A percentile compares a stretch with the other conserved stretches of the same genome.
Evolutionary conservation across 2,888 invertebrate species (phyloP).

Genomic region (Meiosimyza platycephala): DNA sequence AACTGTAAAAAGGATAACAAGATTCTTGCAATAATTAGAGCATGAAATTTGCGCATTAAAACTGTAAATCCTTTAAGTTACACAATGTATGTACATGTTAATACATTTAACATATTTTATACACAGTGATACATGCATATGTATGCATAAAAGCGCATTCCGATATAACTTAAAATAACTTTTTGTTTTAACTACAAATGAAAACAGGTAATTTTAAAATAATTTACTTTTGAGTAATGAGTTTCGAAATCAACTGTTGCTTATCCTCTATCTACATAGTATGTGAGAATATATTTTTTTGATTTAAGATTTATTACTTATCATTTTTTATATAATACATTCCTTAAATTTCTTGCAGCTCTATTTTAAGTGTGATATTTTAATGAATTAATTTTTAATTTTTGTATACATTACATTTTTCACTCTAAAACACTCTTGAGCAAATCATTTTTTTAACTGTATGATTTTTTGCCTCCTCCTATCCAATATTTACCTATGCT

Average conservation of each 20-base stretch:
- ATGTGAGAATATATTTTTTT: no score
- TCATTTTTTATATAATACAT: not conserved
- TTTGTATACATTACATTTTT: constrained; percentile 46
- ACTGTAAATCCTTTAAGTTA: not conserved
- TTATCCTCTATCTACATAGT: no score
- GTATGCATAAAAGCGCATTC: not conserved
- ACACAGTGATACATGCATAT: not conserved
- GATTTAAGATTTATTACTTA: not conserved
- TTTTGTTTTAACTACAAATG: no score
- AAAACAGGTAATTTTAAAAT: no score
- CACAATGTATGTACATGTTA: not conserved
- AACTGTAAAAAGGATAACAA: constrained; percentile 42
- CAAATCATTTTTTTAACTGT: constrained; percentile 45
- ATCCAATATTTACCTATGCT: constrained; percentile 33
- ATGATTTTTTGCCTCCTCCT: constrained; percentile 56
- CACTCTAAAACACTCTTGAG: constrained; percentile 62
- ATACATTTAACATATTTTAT: not conserved
- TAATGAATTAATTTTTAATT: constrained; percentile 21
- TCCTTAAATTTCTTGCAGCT: not conserved
- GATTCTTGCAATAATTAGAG: constrained; percentile 31
- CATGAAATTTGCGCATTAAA: constrained; percentile 21
- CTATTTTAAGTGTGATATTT: constrained; percentile 5
- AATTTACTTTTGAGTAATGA: no score
- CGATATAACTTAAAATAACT: not conserved
- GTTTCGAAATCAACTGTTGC: no score